Base-by-base conservation (phyloP, 1,140 invertebrate species). In the Daktulosphaira vitifoliae region DNA sequence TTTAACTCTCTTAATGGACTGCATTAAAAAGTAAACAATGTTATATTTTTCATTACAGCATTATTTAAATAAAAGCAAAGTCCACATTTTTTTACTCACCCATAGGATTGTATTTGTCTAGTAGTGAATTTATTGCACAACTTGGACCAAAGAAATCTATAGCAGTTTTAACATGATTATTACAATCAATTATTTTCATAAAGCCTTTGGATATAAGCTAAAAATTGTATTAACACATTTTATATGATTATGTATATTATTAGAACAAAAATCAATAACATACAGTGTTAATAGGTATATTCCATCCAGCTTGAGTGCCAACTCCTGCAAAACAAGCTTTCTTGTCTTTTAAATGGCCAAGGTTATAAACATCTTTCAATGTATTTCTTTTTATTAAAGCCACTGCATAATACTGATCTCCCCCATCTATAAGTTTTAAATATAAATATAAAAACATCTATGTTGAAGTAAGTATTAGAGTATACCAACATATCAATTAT, bases 91-190 rank as follows among this genome's bases (percentile, higher is more conserved):
- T n/a, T n/a, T 13, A 71, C 71, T 75, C 76, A 79, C 91, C 93
- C 72, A 95, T 87, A 25, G 93, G 93, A 81, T 98, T 98, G 72
- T 95, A 92, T 75, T 91, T 89, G 72, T 94, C 87, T 33, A 86
- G 83, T 13, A 98, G 76, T 1, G 92, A 90, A 74, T 96, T 95
- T 0, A 93, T 89, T 18, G 94, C 90, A 78, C 95, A 98, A 52
- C 92, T 94, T 51, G 83, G 81, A 4, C 88, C 87, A 74, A 98
- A 98, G 73, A 84, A 97, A 67, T 86, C 82, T 9, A 89, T 88
- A 0, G 92, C 87, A 3, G 90, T 89, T 76, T 97, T 95, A 0
- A 98, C 90, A 73, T 96, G 89, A 77, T 97, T 96, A 71, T 98
- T 98, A 72, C 95, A 98, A 73, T 93, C 90, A 26, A 89, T 83